Evolutionary conservation across 2,797 vertebrate genomes (phyloP).

Genomic region (Sebastes matsubarae): DNA sequence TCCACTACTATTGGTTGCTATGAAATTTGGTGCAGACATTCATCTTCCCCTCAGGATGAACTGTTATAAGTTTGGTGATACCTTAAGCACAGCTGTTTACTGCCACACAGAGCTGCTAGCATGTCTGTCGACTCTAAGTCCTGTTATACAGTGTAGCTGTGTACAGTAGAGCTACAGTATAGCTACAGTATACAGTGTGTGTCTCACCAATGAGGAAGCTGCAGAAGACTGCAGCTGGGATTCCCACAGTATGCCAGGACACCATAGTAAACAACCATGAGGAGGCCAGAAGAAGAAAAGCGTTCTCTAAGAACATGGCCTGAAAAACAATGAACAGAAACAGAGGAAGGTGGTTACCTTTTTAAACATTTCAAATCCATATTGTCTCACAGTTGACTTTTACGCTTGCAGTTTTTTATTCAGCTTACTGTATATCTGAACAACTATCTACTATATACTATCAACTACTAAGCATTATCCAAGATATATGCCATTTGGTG

Average conservation of each 20-base stretch:
- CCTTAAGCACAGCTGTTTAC: background rate
- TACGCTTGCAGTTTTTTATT: background rate
- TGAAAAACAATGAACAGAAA: conserved; percentile 49
- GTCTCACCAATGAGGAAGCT: conserved; percentile 87
- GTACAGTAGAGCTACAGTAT: too few relatives aligned
- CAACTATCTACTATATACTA: background rate
- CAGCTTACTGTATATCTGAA: background rate
- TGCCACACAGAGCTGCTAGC: background rate
- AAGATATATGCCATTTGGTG: background rate
- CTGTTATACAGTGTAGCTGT: background rate
- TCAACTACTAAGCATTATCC: background rate
- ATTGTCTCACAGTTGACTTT: background rate
- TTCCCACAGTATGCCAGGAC: conserved; percentile 80
- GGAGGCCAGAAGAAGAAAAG: conserved; percentile 84
- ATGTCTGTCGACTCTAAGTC: background rate
- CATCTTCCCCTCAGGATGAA: background rate
- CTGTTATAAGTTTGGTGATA: too few relatives aligned
- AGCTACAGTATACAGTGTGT: background rate
- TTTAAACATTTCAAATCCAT: background rate
- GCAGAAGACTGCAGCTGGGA: conserved; percentile 79
- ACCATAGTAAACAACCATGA: conserved; percentile 83
- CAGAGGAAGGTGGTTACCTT: background rate
- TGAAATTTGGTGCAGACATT: too few relatives aligned
- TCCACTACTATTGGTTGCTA: too few relatives aligned
- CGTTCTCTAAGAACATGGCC: conserved; percentile 89